Evolutionary conservation across 2,888 invertebrate genomes (phyloP), one percentile per base, ranked within the genome.

Genomic region (Mystacides longicornis): DNA sequence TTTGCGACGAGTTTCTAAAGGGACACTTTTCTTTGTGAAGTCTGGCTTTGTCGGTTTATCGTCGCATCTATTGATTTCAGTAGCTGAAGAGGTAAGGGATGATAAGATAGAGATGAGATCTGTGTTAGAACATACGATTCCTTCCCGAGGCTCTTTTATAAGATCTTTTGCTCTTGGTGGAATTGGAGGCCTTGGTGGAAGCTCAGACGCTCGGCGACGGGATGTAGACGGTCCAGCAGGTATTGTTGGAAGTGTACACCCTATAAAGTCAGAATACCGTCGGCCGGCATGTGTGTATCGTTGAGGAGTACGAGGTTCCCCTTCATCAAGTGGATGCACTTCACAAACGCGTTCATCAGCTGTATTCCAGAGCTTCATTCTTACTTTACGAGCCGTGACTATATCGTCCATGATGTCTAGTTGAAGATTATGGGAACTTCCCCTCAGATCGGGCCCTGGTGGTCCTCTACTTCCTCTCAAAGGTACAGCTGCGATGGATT

Each of bases 361-460:
- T 1, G 89, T 89, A 60, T 86, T 88, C 88, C 89, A 90, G 66
- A 91, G 80, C 66, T 89, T 89, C 82, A 91, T 84, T 58, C 89
- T 82, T 0, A 89, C 81, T 77, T 90, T 90, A 50, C 88, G 80
- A 14, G 89, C 87, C 65, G 86, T 85, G 14, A 90, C 86, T 59
- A 91, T 91, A 66, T 91, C 89, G 65, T 91, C 91, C 90, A 91
- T 90, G 62, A 91, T 90, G 67, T 91, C 91, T 64, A 91, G 72
- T 67, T 89, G 89, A 5, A 91, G 76, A 67, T 90, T 91, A 69
- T 90, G 90, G 43, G 86, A 84, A 69, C 89, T 89, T 53, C 89
- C 88, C 48, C 80, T 71, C 43, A 84, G 76, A 65, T 86, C 86
- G 50, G 86, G 85, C 43, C 88, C 83, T 49, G 89, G 84, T 50